Conservation (phyloP, 1,140 invertebrate species). For the Caenorhabditis remanei region DNA sequence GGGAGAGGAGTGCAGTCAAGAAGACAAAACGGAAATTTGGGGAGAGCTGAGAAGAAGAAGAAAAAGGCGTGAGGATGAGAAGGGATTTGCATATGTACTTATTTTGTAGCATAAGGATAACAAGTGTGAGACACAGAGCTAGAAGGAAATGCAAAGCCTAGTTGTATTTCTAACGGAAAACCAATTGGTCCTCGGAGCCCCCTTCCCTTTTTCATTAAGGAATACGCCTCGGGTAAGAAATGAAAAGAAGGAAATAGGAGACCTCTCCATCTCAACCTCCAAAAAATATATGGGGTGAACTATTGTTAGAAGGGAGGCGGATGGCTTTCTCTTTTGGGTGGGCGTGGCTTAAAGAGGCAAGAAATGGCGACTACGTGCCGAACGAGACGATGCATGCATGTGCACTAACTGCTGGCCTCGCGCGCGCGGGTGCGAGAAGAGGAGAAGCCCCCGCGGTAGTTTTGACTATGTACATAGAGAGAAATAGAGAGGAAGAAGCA, state of each 20-base stretch:
- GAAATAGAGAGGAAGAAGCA: not conserved
- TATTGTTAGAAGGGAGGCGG: not conserved
- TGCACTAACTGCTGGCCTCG: not conserved
- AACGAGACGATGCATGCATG: constrained; percentile 54
- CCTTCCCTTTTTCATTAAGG: too few relatives aligned
- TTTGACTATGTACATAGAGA: constrained; percentile 40
- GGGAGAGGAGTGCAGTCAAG: not conserved
- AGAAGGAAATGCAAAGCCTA: too few relatives aligned
- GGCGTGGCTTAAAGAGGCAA: not conserved
- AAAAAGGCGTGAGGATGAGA: not conserved
- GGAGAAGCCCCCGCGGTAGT: not conserved
- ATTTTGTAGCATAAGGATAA: not conserved
- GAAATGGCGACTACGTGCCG: constrained; percentile 30
- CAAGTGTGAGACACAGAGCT: too few relatives aligned
- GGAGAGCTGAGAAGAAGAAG: not conserved
- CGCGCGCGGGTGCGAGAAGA: constrained; percentile 4
- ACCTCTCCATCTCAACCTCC: not conserved
- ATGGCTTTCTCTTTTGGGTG: not conserved
- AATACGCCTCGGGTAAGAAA: not conserved
- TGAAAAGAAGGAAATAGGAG: not conserved
- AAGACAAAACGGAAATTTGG: constrained; percentile 38
- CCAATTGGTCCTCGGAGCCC: not conserved
- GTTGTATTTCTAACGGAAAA: not conserved
- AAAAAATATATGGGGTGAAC: not conserved
- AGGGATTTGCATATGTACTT: not conserved